Base-by-base conservation (phyloP, 2,113 vertebrate genomes). In the Alethe diademata region DNA sequence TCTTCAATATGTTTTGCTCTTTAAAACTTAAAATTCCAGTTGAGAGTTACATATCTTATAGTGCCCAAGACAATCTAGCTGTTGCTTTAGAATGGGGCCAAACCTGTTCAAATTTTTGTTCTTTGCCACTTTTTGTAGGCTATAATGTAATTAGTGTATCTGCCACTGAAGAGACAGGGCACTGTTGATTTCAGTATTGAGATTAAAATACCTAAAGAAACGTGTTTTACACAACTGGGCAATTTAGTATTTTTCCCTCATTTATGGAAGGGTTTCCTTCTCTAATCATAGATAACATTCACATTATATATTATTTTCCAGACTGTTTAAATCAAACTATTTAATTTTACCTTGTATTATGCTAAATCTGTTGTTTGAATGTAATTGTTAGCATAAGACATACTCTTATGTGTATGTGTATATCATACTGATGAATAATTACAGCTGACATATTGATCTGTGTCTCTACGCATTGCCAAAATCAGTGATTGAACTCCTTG, bases 1-100 rank as follows among this genome's bases (percentile, higher is more conserved):
- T 31, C 93, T 95, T 93, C 91, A 92, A 74, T 35, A 24, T 78
- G 92, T 96, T 96, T 93, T 93, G 19, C 48, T 88, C 35, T 48
- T 78, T 64, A 54, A 81, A 54, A 29, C 14, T 81, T 80, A 35
- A 88, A 6, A 57, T 81, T 73, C 14, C 11, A 42, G 8, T 26
- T 75, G 43, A 71, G 43, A 65, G 8, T 35, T 81, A 71, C 4
- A 5, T 33, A 31, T 66, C 11, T 87, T 53, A 56, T 5, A 53
- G 10, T 28, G 14, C 5, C 8, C 18, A 36, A 78, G n/a, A 56
- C 19, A 65, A 36, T 35, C 28, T 35, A 80, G 9, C 16, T 64
- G 1, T 86, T 91, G 6, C 33, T 81, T 88, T 88, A 62, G 23
- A 28, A n/a, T 24, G 22, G 24, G 19, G 4, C 6, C 66, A 73